Evolutionary conservation across 1,140 invertebrate genomes (phyloP).

Genomic region (Nilaparvata lugens): DNA sequence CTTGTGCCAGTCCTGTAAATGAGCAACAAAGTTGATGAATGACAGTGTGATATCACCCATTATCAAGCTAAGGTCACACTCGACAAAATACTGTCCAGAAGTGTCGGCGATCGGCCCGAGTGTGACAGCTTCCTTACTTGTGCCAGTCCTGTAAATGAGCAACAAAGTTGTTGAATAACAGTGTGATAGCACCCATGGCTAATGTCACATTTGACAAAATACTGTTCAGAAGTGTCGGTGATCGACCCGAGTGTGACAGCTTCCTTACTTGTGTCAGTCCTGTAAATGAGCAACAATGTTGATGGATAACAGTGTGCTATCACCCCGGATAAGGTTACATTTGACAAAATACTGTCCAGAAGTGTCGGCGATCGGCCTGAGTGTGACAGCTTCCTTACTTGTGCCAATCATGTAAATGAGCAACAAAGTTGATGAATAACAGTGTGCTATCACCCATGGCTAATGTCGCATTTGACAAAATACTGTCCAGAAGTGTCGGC

Average conservation of each 20-base stretch:
- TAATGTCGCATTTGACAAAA: slow-evolving; percentile 43
- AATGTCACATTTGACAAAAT: slow-evolving; percentile 41
- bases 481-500: slow-evolving; percentile 38
- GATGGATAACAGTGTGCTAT: too few species aligned
- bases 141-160: slow-evolving; percentile 30
- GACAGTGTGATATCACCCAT: too few species aligned
- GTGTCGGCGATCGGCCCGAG: slow-evolving; percentile 34
- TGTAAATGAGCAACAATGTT: too few species aligned
- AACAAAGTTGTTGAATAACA: too few species aligned
- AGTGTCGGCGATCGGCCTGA: slow-evolving; percentile 35
- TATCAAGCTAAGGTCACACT: slow-evolving; percentile 43
- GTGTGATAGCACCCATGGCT: too few species aligned
- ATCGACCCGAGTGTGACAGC: slow-evolving; percentile 37
- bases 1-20: slow-evolving; percentile 37
- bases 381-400: slow-evolving; percentile 41
- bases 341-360: slow-evolving; percentile 41
- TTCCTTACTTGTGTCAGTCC: slow-evolving; percentile 40
- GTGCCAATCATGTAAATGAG: slow-evolving; percentile 32
- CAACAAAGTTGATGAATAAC: too few species aligned
- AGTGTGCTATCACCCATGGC: too few species aligned
- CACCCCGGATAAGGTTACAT: slow-evolving; percentile 43
- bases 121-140: slow-evolving; percentile 42
- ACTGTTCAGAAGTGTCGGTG: slow-evolving; percentile 38
- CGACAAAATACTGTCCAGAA: slow-evolving; percentile 40
- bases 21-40: too few species aligned